Evolutionary conservation across 2,888 invertebrate species (phyloP), one percentile per base, ranked within the genome.

Genomic region (Acronicta psi): DNA sequence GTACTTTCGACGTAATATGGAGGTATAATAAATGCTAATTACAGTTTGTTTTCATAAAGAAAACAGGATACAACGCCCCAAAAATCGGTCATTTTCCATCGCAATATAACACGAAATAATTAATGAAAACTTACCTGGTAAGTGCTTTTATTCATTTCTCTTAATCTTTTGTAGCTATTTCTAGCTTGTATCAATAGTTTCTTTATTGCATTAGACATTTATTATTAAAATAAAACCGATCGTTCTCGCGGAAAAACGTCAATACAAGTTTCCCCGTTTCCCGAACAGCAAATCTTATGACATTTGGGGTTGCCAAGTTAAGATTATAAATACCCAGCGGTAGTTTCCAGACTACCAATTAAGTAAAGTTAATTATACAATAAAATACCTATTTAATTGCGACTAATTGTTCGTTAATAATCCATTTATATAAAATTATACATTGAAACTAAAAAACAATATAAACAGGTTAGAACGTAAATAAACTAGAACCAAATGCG

Each of bases 151-250:
- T 86, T 88, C 73, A 82, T 84, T 38, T 89, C 85, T 53, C 86
- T 42, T 16, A 88, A 75, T 49, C 71, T 83, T 66, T 75, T 87
- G 65, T 86, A 93, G 65, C 82, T 87, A 62, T 84, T 81, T 59
- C 79, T 86, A 20, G 83, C 90, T 63, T 81, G 79, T 46, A 79
- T 80, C 49, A 92, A 70, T 70, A 91, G 61, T 66, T 89, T 89
- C 85, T 88, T 93, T 68, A 93, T 84, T 57, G 81, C 78, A 54
- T 77, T 80, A 84, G 84, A 83, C 92, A 92, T 92, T 34, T 83
- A 80, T 80, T 46, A 49, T 11, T 11, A 69, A 63, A 60, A 56
- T 52, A 49, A 31, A 61, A 61, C 68, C 46, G 45, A 71, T 61
- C 51, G 51, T 46, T 50, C 44, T 55, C 43, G 17, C 46, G 23